These are phyloP conservation scores for Paratrypauchen microcephalus DNA, from an alignment of 2,797 vertebrate genomes.

Conservation along the genomic window DNA sequence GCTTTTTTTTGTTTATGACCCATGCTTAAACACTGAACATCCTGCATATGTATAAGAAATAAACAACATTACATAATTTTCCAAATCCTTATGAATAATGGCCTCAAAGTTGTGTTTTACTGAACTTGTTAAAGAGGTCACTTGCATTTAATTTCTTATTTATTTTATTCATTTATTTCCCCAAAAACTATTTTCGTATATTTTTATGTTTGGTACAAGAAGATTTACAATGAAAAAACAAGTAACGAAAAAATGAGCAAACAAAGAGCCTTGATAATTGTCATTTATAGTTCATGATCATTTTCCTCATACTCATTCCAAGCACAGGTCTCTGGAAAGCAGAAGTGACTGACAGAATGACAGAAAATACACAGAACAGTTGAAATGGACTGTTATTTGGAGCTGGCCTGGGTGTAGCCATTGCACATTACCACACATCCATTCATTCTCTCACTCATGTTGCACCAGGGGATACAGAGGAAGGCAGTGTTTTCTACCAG, in stretches of 20 bases:
- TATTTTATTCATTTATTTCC: constrained; percentile 69
- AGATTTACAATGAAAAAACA: constrained; percentile 63
- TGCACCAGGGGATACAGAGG: constrained; percentile 58
- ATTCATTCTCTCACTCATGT: constrained; percentile 45
- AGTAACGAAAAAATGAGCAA: constrained; percentile 64
- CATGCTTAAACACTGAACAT: not conserved
- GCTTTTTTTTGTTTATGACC: constrained; percentile 1
- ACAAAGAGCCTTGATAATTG: constrained; percentile 72
- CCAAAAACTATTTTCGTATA: constrained; percentile 66
- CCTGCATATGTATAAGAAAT: not conserved
- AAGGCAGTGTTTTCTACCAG: constrained; percentile 72
- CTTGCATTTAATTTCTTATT: constrained; percentile 50
- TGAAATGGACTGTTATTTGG: constrained; percentile 68
- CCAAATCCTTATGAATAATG: not conserved
- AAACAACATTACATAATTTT: not conserved
- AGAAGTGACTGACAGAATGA: constrained; percentile 80
- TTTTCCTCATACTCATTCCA: constrained; percentile 74
- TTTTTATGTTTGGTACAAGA: constrained; percentile 63
- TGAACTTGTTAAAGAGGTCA: constrained; percentile 47
- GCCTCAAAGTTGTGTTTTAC: constrained; percentile 14
- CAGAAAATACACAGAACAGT: constrained; percentile 75
- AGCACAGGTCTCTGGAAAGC: constrained; percentile 81
- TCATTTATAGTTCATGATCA: constrained; percentile 76
- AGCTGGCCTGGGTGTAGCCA: constrained; percentile 56
- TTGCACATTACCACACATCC: constrained; percentile 61